phyloP scores from a whole-genome alignment of 2,888 invertebrate species.

The Melinaea menophilus region DNA sequence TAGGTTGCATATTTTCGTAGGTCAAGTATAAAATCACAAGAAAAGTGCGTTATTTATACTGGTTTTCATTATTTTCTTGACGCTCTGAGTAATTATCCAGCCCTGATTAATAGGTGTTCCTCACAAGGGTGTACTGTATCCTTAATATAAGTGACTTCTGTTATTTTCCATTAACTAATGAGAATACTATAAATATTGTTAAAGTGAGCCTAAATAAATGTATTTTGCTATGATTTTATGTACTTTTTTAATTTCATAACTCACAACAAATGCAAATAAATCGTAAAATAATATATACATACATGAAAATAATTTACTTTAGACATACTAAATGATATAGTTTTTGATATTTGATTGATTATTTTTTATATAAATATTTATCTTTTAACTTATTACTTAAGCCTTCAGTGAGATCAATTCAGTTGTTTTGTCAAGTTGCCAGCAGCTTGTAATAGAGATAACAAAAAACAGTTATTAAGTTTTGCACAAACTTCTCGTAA shows the following conservation, averaged over 20 bases:
- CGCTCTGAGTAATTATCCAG: conserved; percentile 26
- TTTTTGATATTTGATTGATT: too few relatives aligned
- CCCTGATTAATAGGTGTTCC: conserved; percentile 19
- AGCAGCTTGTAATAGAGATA: conserved; percentile 3
- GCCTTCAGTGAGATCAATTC: not conserved
- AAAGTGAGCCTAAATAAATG: not conserved
- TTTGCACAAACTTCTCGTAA: not conserved
- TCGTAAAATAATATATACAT: too few relatives aligned
- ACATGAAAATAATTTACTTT: too few relatives aligned
- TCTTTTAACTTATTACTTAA: not conserved
- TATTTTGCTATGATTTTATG: not conserved
- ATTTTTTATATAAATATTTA: too few relatives aligned
- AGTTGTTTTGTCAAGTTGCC: conserved; percentile 1
- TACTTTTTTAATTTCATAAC: not conserved
- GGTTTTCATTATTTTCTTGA: conserved; percentile 22
- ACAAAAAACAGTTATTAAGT: conserved; percentile 1
- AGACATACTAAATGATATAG: too few relatives aligned
- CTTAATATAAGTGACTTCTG: not conserved
- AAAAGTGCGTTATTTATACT: not conserved
- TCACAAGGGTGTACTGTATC: not conserved
- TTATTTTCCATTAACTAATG: not conserved
- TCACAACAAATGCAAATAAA: too few relatives aligned
- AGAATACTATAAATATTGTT: not conserved
- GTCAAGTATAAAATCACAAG: not conserved
- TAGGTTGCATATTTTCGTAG: too few relatives aligned